Conservation (phyloP, 2,888 invertebrate species). For the Cephus sareptanus region DNA sequence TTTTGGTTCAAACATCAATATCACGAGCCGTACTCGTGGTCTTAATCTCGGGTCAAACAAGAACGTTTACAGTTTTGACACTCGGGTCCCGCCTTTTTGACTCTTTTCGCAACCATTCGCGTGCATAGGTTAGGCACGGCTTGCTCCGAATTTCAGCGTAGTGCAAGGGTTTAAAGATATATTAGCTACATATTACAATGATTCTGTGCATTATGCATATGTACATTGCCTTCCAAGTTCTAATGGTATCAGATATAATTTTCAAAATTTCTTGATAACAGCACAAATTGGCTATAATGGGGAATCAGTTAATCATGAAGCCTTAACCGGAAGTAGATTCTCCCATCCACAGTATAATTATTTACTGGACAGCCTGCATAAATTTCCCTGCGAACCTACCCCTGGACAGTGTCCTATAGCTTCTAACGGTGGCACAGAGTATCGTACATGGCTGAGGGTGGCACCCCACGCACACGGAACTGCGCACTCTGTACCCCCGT, state of each 20-base stretch:
- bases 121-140: too few species aligned
- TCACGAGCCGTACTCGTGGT: too few species aligned
- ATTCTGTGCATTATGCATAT: neutral
- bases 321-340: neutral
- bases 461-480: conserved; percentile 13
- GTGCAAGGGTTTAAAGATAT: neutral
- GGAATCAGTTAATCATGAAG: too few species aligned
- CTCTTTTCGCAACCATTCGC: too few species aligned
- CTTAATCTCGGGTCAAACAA: too few species aligned
- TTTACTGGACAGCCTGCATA: neutral
- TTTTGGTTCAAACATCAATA: too few species aligned
- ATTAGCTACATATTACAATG: neutral
- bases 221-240: neutral
- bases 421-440: neutral
- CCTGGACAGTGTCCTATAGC: neutral
- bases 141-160: too few species aligned
- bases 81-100: too few species aligned
- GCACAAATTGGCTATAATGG: neutral
- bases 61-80: too few species aligned
- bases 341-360: neutral
- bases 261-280: neutral
- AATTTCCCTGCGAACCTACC: neutral
- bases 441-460: neutral
- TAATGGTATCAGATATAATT: neutral
- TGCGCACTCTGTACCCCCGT: conserved; percentile 35